phyloP scores from a whole-genome alignment of 1,140 invertebrate species.

The Bombus soroeensis region DNA sequence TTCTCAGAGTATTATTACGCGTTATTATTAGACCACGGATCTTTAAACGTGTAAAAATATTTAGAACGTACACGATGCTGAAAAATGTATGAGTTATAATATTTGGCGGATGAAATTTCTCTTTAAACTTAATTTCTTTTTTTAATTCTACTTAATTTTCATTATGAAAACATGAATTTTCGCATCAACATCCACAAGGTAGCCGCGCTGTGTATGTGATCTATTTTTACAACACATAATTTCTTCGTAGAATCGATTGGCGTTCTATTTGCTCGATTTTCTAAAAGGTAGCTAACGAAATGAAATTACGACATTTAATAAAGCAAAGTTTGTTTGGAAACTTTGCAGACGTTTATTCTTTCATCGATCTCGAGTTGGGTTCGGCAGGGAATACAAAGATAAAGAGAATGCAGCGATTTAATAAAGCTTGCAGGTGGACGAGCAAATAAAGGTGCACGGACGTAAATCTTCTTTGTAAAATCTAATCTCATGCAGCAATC shows the following conservation, averaged over 20 bases:
- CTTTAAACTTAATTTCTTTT: not conserved
- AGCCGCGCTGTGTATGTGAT: no score
- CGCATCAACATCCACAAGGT: not conserved
- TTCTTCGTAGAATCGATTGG: not conserved
- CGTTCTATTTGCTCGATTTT: not conserved
- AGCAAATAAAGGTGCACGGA: slow-evolving; percentile 18
- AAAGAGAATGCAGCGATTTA: slow-evolving; percentile 22
- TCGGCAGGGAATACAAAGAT: not conserved
- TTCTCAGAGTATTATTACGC: no score
- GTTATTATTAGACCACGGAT: no score
- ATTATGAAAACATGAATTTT: not conserved
- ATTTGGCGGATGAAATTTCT: not conserved
- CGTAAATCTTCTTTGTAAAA: slow-evolving; percentile 34
- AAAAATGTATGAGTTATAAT: not conserved
- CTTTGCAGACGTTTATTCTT: slow-evolving; percentile 1
- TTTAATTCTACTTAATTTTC: not conserved
- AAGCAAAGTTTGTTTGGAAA: slow-evolving; percentile 5
- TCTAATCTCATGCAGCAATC: slow-evolving; percentile 14
- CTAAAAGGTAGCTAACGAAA: not conserved
- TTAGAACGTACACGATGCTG: not conserved
- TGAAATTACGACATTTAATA: not conserved
- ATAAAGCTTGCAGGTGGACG: slow-evolving; percentile 12
- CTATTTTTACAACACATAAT: not conserved
- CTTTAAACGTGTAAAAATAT: not conserved
- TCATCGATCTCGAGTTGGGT: slow-evolving; percentile 3